Percentiles rank a stretch among this genome's conserved stretches.
These are phyloP conservation scores for Ageneiosus marmoratus DNA, from an alignment of 2,113 vertebrate species.

Conservation along the genomic window DNA sequence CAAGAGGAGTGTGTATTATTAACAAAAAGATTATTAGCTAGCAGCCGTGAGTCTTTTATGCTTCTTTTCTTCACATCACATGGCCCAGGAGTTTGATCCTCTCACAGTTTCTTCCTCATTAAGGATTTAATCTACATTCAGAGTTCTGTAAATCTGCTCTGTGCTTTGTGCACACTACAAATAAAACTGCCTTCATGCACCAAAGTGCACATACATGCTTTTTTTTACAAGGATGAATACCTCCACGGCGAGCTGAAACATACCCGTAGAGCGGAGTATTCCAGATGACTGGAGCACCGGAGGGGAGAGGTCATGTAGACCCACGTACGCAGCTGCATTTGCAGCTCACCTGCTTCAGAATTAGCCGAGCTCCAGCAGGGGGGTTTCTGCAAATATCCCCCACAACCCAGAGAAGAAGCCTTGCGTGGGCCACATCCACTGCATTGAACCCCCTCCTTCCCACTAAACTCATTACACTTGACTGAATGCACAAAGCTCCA, in stretches of 20 bases:
- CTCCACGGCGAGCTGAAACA: conserved; percentile 14
- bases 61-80: background rate
- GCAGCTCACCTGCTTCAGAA: conserved; percentile 51
- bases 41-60: background rate
- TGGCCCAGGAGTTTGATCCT: background rate
- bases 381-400: conserved; percentile 47
- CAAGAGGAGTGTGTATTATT: background rate
- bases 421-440: conserved; percentile 33
- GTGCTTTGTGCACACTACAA: background rate
- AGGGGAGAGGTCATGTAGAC: conserved; percentile 8
- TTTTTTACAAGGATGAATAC: conserved; percentile 8
- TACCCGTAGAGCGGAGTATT: background rate
- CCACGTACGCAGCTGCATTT: conserved; percentile 46
- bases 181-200: background rate
- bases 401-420: conserved; percentile 26
- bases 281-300: conserved; percentile 21
- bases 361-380: conserved; percentile 39
- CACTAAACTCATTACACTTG: conserved; percentile 52
- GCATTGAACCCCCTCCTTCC: conserved; percentile 25
- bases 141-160: background rate
- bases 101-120: background rate
- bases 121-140: background rate
- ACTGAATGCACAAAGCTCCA: conserved; percentile 51
- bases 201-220: background rate
- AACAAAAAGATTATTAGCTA: background rate